Conservation (phyloP, 2,888 invertebrate genomes). For the Apantesis nais region DNA sequence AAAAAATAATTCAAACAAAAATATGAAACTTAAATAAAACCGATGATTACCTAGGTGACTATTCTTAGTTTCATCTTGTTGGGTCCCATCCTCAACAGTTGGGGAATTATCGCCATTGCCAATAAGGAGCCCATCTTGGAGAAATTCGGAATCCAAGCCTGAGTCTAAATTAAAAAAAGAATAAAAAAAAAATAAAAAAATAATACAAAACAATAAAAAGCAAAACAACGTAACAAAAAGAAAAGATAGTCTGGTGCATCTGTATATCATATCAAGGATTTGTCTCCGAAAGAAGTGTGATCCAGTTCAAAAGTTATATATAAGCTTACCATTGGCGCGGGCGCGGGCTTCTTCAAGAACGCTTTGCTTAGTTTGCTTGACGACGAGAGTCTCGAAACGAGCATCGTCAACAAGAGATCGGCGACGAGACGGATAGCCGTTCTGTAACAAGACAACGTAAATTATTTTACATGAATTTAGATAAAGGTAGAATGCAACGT, state of each 20-base stretch:
- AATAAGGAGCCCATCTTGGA: slow-evolving; percentile 83
- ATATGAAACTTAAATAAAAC: too few species aligned
- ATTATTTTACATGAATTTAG: not conserved
- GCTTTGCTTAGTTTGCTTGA: slow-evolving; percentile 97
- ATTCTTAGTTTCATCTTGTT: slow-evolving; percentile 81
- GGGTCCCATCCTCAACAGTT: slow-evolving; percentile 77
- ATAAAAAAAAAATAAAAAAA: slow-evolving; percentile 53
- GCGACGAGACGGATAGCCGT: slow-evolving; percentile 97
- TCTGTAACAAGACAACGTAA: slow-evolving; percentile 87
- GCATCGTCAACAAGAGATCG: slow-evolving; percentile 99
- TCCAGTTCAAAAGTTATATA: not conserved
- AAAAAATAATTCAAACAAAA: too few species aligned
- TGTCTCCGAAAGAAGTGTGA: not conserved
- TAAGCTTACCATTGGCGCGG: slow-evolving; percentile 92
- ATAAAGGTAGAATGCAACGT: not conserved
- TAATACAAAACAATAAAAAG: too few species aligned
- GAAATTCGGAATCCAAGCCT: slow-evolving; percentile 87
- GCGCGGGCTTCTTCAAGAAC: slow-evolving; percentile 96
- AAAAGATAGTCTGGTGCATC: slow-evolving; percentile 9
- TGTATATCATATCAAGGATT: not conserved
- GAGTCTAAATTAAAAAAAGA: slow-evolving; percentile 81
- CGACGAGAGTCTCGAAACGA: slow-evolving; percentile 97
- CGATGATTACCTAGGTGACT: slow-evolving; percentile 84
- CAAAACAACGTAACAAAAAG: slow-evolving; percentile 51
- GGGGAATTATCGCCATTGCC: slow-evolving; percentile 77